phyloP scores from a whole-genome alignment of 2,888 invertebrate genomes.

The Sarcophaga carnaria region DNA sequence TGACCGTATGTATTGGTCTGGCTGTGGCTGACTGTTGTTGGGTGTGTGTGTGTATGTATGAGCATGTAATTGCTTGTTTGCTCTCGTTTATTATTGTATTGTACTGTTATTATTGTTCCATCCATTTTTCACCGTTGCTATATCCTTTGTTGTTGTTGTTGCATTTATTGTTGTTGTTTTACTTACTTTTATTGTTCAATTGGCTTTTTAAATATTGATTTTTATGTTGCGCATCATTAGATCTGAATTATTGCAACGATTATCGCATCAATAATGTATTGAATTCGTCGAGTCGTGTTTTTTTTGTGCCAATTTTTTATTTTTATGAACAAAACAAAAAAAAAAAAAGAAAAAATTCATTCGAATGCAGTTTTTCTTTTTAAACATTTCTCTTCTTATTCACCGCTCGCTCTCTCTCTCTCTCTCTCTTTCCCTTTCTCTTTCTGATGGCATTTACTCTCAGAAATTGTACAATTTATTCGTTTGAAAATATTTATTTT shows the following conservation, averaged over 20 bases:
- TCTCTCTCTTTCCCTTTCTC: too few relatives aligned
- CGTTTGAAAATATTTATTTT: conserved; percentile 4
- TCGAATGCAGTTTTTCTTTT: background rate
- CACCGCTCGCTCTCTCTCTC: background rate
- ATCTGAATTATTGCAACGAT: conserved; percentile 68
- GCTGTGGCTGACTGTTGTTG: too few relatives aligned
- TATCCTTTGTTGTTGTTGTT: conserved; percentile 25
- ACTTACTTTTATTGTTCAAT: conserved; percentile 62
- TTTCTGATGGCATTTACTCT: background rate
- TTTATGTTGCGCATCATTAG: conserved; percentile 65
- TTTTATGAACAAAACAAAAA: background rate
- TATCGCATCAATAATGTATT: conserved; percentile 66
- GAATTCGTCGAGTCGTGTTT: conserved; percentile 12
- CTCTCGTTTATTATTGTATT: background rate
- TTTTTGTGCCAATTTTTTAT: conserved; percentile 30
- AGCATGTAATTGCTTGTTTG: too few relatives aligned
- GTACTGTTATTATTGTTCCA: background rate
- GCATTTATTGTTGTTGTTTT: conserved; percentile 18
- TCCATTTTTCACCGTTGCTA: background rate
- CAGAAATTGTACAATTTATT: background rate
- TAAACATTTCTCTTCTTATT: too few relatives aligned
- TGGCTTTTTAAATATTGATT: conserved; percentile 67
- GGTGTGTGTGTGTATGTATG: too few relatives aligned
- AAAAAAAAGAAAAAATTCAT: background rate
- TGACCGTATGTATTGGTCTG: too few relatives aligned